Evolutionary conservation across 2,797 vertebrate genomes (phyloP), one percentile per base, ranked within the genome.

Genomic region (Anabas testudineus): DNA sequence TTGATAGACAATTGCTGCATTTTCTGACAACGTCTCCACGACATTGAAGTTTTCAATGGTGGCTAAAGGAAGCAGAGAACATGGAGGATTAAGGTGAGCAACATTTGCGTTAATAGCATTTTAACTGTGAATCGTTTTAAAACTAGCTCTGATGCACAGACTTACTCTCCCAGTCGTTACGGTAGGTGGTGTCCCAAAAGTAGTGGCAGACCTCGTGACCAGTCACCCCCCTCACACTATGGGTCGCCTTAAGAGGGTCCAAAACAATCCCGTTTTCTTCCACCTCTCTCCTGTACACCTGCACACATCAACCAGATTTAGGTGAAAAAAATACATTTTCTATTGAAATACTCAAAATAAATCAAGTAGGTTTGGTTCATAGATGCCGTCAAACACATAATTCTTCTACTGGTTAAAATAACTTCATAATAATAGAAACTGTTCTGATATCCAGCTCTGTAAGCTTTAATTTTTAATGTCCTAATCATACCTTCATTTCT

Each of bases 141-240:
- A 42, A 34, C 42, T 1, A 2, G 2, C 4, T 2, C 0, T 10
- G 32, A 37, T 7, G 16, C 9, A 4, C 2, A 7, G 37, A 89
- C 97, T 87, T 94, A 99, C 98, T 99, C 93, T 99, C 97, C 98
- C 98, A 99, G 88, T 99, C 98, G 81, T 97, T 97, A 78, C 98
- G 96, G 89, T 96, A 97, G 5, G 96, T 87, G 0, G 97, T 97
- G 68, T 97, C 97, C 98, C 98, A 99, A 66, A 99, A 99, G 88
- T 97, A 97, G 84, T 96, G 96, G 86, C 98, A 99, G 76, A 99
- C 93, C 87, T 99, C 98, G 4, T 97, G 97, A 3, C 98, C 98
- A 0, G 97, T 99, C 65, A 99, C 97, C 0, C 97, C 97, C 92
- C 96, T 97, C 55, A 99, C 98, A 0, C 96, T 93, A 72, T 99